These are phyloP conservation scores for Podabrus alpinus DNA, from an alignment of 2,888 invertebrate species.

Conservation along the genomic window DNA sequence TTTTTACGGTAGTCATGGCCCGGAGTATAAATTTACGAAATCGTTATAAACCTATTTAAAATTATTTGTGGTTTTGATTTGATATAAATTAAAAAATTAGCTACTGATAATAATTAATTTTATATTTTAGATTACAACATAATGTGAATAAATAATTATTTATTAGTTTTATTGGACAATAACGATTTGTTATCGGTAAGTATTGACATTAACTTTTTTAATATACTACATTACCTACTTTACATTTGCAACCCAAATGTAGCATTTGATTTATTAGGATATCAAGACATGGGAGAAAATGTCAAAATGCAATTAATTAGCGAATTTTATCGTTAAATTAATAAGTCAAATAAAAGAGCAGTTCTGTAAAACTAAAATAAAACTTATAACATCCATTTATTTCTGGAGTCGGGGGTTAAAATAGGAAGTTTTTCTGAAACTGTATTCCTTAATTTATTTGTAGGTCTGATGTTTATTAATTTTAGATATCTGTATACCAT, in stretches of 20 bases:
- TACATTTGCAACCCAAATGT: neutral
- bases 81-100: neutral
- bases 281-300: too few species aligned
- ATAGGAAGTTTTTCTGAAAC: too few species aligned
- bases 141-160: neutral
- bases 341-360: too few species aligned
- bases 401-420: too few species aligned
- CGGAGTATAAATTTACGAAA: neutral
- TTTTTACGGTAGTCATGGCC: slow-evolving; percentile 14
- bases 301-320: too few species aligned
- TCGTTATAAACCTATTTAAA: neutral
- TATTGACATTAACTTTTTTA: neutral
- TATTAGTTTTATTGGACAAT: neutral
- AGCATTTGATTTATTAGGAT: neutral
- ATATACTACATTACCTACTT: neutral
- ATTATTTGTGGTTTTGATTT: neutral
- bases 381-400: too few species aligned
- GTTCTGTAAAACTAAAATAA: too few species aligned
- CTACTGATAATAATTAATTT: neutral
- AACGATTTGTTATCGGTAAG: neutral
- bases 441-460: too few species aligned
- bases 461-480: too few species aligned
- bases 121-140: neutral
- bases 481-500: too few species aligned
- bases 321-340: too few species aligned